Conservation (phyloP, 2,797 vertebrate genomes). For the Pseudotriccus pelzelni region DNA sequence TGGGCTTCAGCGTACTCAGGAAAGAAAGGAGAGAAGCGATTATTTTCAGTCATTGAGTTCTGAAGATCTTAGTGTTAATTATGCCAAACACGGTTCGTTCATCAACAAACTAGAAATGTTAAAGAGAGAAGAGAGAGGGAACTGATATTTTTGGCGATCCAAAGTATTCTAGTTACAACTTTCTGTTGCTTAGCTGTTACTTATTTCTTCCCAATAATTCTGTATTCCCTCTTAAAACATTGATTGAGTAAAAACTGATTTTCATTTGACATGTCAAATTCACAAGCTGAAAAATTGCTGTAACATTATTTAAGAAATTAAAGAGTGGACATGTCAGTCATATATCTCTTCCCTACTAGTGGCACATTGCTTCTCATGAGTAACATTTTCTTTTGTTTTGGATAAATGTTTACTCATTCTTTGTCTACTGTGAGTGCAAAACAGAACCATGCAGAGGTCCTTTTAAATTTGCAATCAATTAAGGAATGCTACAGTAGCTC, state of each 20-base stretch:
- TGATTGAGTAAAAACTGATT: not conserved
- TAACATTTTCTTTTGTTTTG: conserved; percentile 23
- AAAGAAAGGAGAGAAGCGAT: conserved; percentile 89
- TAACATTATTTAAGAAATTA: not conserved
- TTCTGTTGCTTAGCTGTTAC: conserved; percentile 15
- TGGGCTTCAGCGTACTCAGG: conserved; percentile 81
- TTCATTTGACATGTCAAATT: not conserved
- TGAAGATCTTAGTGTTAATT: conserved; percentile 87
- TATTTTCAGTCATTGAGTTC: conserved; percentile 88
- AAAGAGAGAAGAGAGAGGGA: conserved; percentile 39
- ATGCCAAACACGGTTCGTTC: conserved; percentile 84
- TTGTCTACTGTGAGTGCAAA: conserved; percentile 17
- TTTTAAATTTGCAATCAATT: conserved; percentile 32
- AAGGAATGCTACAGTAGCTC: conserved; percentile 35
- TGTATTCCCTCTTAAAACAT: not conserved
- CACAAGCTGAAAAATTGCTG: not conserved
- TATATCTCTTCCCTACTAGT: not conserved
- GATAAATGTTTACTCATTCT: conserved; percentile 27
- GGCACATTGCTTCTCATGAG: not conserved
- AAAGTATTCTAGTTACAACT: conserved; percentile 49
- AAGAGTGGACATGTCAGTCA: not conserved
- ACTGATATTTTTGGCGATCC: conserved; percentile 62
- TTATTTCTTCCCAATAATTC: not conserved
- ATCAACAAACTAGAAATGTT: conserved; percentile 83
- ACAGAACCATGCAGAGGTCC: not conserved